A percentile compares a stretch with the other conserved stretches of the same genome.
Conservation (phyloP, 1,140 invertebrate species). For the Dysdera silvatica region DNA sequence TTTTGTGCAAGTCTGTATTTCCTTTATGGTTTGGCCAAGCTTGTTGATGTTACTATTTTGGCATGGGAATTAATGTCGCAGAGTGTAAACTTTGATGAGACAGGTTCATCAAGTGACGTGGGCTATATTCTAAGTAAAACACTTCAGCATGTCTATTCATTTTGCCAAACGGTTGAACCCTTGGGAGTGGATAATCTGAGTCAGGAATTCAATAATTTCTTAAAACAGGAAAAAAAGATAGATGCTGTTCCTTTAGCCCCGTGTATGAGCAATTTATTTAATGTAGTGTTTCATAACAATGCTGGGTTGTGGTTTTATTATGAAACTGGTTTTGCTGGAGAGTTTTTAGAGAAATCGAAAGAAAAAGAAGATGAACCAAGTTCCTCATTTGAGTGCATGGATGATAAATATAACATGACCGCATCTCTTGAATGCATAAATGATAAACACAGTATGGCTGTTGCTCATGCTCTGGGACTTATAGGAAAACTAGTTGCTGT, state of each 20-base stretch:
- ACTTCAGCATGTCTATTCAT: slow-evolving; percentile 13
- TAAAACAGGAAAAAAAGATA: slow-evolving; percentile 12
- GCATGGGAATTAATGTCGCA: slow-evolving; percentile 24
- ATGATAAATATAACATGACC: slow-evolving; percentile 19
- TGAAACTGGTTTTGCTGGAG: slow-evolving; percentile 12
- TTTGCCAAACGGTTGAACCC: slow-evolving; percentile 11
- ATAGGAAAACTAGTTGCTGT: slow-evolving; percentile 19
- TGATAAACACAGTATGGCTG: slow-evolving; percentile 21
- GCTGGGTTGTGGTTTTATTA: slow-evolving; percentile 27
- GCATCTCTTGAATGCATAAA: slow-evolving; percentile 18
- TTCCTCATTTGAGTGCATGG: slow-evolving; percentile 3
- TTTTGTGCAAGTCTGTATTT: slow-evolving; percentile 22
- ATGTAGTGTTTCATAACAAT: slow-evolving; percentile 23
- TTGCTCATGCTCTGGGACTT: slow-evolving; percentile 18
- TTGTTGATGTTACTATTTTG: slow-evolving; percentile 19
- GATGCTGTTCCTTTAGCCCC: slow-evolving; percentile 11
- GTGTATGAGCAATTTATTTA: slow-evolving; percentile 17
- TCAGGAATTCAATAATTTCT: slow-evolving; percentile 8
- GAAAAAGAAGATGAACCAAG: not conserved
- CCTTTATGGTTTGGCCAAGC: slow-evolving; percentile 16
- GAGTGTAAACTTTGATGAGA: slow-evolving; percentile 8
- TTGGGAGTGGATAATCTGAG: not conserved
- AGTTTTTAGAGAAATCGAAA: slow-evolving; percentile 19
- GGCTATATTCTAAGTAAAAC: slow-evolving; percentile 11
- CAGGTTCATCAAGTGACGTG: not conserved